phyloP scores from a whole-genome alignment of 2,888 invertebrate species.

The Anoncus sp. region DNA sequence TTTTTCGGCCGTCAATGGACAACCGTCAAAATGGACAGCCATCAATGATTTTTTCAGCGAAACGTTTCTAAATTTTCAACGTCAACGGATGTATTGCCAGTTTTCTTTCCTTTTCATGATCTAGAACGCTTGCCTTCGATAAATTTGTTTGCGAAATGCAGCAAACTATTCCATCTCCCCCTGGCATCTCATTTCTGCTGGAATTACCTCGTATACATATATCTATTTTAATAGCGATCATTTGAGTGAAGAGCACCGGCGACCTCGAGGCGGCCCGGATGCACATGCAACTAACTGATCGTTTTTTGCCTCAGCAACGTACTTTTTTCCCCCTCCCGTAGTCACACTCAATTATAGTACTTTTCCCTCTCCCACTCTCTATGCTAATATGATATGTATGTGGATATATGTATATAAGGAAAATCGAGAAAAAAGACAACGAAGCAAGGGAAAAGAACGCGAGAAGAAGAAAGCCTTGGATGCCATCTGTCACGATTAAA shows the following conservation, averaged over 20 bases:
- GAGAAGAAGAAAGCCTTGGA: too few relatives aligned
- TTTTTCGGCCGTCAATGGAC: too few relatives aligned
- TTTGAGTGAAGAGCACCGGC: background rate
- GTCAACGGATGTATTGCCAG: too few relatives aligned
- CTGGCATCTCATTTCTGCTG: background rate
- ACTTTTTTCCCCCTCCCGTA: conserved; percentile 35
- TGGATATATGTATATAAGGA: background rate
- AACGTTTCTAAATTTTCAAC: too few relatives aligned
- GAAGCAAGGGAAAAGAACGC: too few relatives aligned
- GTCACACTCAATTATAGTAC: conserved; percentile 50
- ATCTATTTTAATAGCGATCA: conserved; percentile 14
- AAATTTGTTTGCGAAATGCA: background rate
- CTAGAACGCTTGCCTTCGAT: background rate
- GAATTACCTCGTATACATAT: background rate
- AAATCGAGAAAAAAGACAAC: too few relatives aligned
- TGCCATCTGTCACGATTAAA: too few relatives aligned
- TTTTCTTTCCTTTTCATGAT: background rate
- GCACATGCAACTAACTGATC: background rate
- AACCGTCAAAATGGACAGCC: too few relatives aligned
- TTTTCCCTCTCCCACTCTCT: background rate
- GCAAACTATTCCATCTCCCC: background rate
- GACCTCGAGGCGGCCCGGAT: conserved; percentile 24
- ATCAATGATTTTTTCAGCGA: too few relatives aligned
- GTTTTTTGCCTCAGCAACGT: conserved; percentile 21
- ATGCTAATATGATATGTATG: too few relatives aligned